Base-by-base conservation (phyloP, 2,797 vertebrate genomes). In the Cossypha niveicapilla region DNA sequence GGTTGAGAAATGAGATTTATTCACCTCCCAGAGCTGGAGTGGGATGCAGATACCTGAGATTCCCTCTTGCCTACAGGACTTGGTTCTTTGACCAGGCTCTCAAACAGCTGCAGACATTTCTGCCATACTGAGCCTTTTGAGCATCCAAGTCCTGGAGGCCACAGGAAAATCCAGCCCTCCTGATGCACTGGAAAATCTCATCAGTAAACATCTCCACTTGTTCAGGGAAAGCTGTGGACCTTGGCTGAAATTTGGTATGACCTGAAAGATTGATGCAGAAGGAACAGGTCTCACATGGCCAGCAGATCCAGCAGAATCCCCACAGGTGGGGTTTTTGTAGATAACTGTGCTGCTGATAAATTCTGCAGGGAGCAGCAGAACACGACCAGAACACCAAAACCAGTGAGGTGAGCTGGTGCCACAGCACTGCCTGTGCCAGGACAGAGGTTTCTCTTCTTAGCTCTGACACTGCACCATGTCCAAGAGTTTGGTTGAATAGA, bases 281-380 rank as follows among this genome's bases (percentile, higher is more conserved):
- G 21, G 9, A 62, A n/a, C 72, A 70, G 51, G 10, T 65, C 60
- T 76, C 34, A 9, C 13, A 16, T 32, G 44, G 63, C 50, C 39
- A 76, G 35, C 23, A 68, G 50, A 48, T 11, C n/a, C 47, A 84
- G 13, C 28, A 70, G 45, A 78, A 48, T 51, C 17, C 23, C 7
- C 41, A 5, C 0, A 0, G 8, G 13, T n/a, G 6, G 41, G 9
- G 4, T 7, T 77, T 82, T 48, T 21, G 28, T n/a, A 71, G 37
- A 19, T 25, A 15, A 4, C 15, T 35, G 35, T 35, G 35, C 35
- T 44, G n/a, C 66, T 45, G 48, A 25, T 56, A 28, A 50, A 24
- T 71, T 39, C 35, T 51, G 18, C 61, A 60, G 66, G 30, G 35
- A 51, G 73, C 17, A 74, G 73, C 34, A 51, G 45, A 44, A 53